Percentiles rank a stretch among this genome's conserved stretches.
Conservation (phyloP, 1,140 invertebrate species). For the Glossosoma conforme region DNA sequence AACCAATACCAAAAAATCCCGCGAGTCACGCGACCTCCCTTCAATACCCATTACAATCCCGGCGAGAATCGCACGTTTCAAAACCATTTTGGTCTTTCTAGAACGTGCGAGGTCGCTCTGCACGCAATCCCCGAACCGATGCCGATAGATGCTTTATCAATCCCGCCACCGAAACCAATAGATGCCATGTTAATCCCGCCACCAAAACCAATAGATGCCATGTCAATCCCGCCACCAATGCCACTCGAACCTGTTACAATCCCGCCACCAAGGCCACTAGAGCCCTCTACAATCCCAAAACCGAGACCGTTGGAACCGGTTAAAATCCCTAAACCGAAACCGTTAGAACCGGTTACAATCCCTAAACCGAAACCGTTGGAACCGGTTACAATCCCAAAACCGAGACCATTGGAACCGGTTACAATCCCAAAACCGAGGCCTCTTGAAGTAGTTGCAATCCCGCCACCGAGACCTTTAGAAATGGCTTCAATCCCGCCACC, state of each 20-base stretch:
- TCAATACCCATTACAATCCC: no score
- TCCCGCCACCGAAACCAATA: slow-evolving; percentile 30
- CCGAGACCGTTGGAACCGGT: no score
- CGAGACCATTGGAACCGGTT: slow-evolving; percentile 25
- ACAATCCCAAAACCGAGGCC: slow-evolving; percentile 36
- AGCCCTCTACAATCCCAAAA: slow-evolving; percentile 36
- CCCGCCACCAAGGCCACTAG: slow-evolving; percentile 37
- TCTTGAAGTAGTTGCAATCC: slow-evolving; percentile 34
- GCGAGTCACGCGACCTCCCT: no score
- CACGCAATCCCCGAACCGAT: slow-evolving; percentile 35
- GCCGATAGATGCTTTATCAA: slow-evolving; percentile 33
- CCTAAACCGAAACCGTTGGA: slow-evolving; percentile 38
- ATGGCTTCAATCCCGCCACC: slow-evolving; percentile 35
- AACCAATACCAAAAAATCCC: no score
- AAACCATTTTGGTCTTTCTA: no score
- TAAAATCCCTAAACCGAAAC: no score
- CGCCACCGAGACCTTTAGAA: no score
- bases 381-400: slow-evolving; percentile 27
- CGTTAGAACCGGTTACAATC: slow-evolving; percentile 29
- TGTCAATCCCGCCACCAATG: slow-evolving; percentile 35
- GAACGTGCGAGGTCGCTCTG: no score
- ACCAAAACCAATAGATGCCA: slow-evolving; percentile 36
- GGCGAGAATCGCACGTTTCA: no score
- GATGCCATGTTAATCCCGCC: slow-evolving; percentile 32
- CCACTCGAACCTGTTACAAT: slow-evolving; percentile 39